Evolutionary conservation across 1,140 invertebrate genomes (phyloP).

Genomic region (Anastrepha obliqua): DNA sequence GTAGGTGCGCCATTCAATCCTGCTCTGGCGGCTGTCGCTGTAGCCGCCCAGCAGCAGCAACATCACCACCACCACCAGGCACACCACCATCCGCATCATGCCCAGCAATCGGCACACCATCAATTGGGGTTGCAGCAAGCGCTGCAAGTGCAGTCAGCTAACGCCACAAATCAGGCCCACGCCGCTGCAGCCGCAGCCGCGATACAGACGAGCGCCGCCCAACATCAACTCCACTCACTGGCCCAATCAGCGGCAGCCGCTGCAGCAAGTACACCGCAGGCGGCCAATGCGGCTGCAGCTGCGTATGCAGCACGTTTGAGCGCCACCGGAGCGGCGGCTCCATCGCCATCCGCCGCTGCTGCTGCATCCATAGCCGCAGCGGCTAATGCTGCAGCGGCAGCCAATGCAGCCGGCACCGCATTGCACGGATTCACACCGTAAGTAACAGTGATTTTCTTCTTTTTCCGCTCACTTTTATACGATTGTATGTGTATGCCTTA

Average conservation of each 20-base stretch:
- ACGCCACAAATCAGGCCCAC: slow-evolving; percentile 65
- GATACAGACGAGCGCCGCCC: slow-evolving; percentile 61
- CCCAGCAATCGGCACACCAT: slow-evolving; percentile 58
- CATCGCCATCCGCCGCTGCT: slow-evolving; percentile 78
- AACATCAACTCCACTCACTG: slow-evolving; percentile 57
- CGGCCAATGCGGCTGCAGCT: slow-evolving; percentile 63
- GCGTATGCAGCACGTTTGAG: slow-evolving; percentile 76
- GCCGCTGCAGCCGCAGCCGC: slow-evolving; percentile 62
- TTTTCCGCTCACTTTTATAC: too few species aligned
- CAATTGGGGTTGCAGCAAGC: slow-evolving; percentile 56
- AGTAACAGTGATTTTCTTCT: slow-evolving; percentile 75
- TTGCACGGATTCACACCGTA: slow-evolving; percentile 89
- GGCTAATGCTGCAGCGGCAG: slow-evolving; percentile 81
- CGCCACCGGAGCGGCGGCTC: slow-evolving; percentile 78
- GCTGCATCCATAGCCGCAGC: slow-evolving; percentile 78
- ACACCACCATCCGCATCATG: slow-evolving; percentile 75
- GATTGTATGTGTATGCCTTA: neutral
- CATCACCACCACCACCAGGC: slow-evolving; percentile 77
- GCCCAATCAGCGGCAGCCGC: slow-evolving; percentile 59
- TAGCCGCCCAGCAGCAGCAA: slow-evolving; percentile 78
- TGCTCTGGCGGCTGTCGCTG: slow-evolving; percentile 79
- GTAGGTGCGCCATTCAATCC: slow-evolving; percentile 77
- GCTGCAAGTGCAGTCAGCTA: slow-evolving; percentile 76
- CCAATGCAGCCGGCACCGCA: slow-evolving; percentile 78
- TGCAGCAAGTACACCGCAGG: slow-evolving; percentile 64